Percentiles rank a stretch among this genome's conserved stretches.
phyloP scores from a whole-genome alignment of 2,888 invertebrate genomes.

The Tholera decimalis region DNA sequence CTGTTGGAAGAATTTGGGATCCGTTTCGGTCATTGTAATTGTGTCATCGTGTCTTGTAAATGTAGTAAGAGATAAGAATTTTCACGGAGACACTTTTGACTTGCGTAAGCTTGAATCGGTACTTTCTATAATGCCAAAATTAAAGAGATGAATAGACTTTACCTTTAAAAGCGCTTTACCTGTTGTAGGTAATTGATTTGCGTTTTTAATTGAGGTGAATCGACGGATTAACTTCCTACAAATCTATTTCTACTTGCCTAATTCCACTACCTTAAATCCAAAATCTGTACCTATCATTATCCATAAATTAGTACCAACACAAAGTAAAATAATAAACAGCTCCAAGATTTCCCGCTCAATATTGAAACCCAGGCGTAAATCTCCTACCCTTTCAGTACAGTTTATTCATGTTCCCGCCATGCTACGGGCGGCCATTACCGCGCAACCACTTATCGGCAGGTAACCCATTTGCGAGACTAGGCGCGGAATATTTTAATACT shows the following conservation, averaged over 20 bases:
- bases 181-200: no score
- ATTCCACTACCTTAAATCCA: neutral
- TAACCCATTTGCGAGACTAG: slow-evolving; percentile 51
- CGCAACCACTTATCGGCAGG: slow-evolving; percentile 56
- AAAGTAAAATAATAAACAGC: slow-evolving; percentile 38
- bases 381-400: slow-evolving; percentile 28
- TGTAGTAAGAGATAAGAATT: neutral
- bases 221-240: no score
- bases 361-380: slow-evolving; percentile 38
- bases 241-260: no score
- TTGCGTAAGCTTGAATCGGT: no score
- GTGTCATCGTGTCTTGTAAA: neutral
- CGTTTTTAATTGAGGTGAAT: no score
- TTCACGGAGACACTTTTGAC: neutral
- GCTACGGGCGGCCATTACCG: slow-evolving; percentile 47
- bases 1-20: slow-evolving; percentile 6
- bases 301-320: slow-evolving; percentile 30
- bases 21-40: slow-evolving; percentile 4
- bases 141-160: no score
- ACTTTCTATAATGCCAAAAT: no score
- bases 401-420: slow-evolving; percentile 48
- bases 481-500: slow-evolving; percentile 63
- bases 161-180: no score
- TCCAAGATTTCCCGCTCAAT: slow-evolving; percentile 28
- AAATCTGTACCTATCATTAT: slow-evolving; percentile 20